phyloP scores from a whole-genome alignment of 2,113 vertebrate genomes.

The Vanacampus margaritifer region DNA sequence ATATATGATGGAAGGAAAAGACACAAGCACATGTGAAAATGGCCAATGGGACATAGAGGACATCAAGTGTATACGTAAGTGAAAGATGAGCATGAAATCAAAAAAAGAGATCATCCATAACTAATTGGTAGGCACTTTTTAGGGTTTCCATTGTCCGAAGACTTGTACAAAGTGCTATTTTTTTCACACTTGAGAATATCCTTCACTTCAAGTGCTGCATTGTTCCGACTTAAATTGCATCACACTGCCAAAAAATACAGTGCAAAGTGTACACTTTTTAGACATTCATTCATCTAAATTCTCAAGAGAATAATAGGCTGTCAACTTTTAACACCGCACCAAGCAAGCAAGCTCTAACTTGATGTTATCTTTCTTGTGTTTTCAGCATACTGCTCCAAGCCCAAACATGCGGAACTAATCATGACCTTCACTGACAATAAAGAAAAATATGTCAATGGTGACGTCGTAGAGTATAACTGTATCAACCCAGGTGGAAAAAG shows the following conservation, averaged over 20 bases:
- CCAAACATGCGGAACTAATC: neutral
- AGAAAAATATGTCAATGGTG: neutral
- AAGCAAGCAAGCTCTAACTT: too few species aligned
- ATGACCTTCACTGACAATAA: conserved; percentile 1
- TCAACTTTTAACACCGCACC: too few species aligned
- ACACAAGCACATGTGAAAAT: conserved; percentile 6
- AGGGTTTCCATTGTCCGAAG: neutral
- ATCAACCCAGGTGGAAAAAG: neutral
- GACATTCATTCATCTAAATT: too few species aligned
- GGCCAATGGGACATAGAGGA: conserved; percentile 1
- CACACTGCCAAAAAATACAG: too few species aligned
- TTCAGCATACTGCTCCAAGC: conserved; percentile 10
- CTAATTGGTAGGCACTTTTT: too few species aligned
- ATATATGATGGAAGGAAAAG: neutral
- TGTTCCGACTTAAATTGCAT: neutral
- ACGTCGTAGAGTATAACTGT: conserved; percentile 2
- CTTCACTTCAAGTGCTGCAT: neutral
- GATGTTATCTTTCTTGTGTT: neutral
- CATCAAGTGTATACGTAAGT: conserved; percentile 2
- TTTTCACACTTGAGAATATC: neutral
- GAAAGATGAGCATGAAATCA: too few species aligned
- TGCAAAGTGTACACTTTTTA: too few species aligned
- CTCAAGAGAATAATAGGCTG: too few species aligned
- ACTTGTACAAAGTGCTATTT: neutral
- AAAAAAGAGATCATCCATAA: too few species aligned